These are phyloP conservation scores for Gryllus longicercus DNA, from an alignment of 2,888 invertebrate species.

Conservation along the genomic window DNA sequence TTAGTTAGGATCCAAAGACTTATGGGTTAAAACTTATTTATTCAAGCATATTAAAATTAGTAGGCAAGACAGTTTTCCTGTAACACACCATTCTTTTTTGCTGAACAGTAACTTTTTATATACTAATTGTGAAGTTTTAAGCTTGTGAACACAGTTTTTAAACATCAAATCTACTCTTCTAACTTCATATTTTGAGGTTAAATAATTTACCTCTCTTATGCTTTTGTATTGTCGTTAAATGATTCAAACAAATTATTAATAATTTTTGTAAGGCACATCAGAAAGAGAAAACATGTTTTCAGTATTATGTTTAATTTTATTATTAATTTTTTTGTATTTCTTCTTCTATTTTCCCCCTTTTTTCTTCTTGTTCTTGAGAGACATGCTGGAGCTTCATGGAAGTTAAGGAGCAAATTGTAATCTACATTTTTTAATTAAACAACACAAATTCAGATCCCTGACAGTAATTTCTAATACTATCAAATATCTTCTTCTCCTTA, in stretches of 20 bases:
- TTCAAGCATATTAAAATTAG: neutral
- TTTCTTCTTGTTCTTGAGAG: too few relatives aligned
- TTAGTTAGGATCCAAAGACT: neutral
- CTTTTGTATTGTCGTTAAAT: neutral
- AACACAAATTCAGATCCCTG: neutral
- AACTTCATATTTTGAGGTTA: neutral
- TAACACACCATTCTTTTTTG: neutral
- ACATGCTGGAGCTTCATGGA: neutral
- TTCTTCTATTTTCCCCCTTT: neutral
- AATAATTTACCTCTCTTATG: neutral
- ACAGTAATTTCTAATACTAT: neutral
- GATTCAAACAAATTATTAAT: neutral
- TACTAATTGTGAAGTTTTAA: conserved; percentile 5
- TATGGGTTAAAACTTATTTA: neutral
- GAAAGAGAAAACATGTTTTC: neutral
- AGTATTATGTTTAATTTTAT: neutral
- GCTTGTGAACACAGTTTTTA: conserved; percentile 6
- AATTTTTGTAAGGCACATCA: neutral
- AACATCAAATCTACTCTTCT: neutral
- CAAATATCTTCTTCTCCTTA: conserved; percentile 25
- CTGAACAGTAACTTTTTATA: neutral
- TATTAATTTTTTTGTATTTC: neutral
- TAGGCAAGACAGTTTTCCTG: neutral
- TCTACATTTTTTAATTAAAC: neutral
- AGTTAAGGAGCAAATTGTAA: neutral